Evolutionary conservation across 2,888 invertebrate species (phyloP).

Genomic region (Slavum lentiscoides): DNA sequence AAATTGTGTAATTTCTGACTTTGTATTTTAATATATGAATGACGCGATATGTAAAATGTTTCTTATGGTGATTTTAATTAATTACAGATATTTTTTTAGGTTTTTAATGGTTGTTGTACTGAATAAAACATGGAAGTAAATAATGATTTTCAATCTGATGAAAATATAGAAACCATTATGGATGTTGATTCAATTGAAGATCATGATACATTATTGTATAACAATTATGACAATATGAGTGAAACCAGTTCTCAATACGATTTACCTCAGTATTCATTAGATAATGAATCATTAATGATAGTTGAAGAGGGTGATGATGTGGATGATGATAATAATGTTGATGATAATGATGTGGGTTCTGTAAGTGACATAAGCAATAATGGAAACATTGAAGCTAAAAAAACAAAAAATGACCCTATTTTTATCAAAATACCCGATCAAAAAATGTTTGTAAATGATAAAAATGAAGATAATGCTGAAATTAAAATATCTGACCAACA

Average conservation of each 20-base stretch:
- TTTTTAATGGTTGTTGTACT: background rate
- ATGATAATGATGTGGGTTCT: background rate
- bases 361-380: background rate
- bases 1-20: background rate
- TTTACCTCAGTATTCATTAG: background rate
- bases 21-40: background rate
- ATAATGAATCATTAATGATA: constrained; percentile 14
- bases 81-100: constrained; percentile 8
- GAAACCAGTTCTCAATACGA: constrained; percentile 15
- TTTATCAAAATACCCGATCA: background rate
- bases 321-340: background rate
- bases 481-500: constrained; percentile 9
- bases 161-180: constrained; percentile 32
- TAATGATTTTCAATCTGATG: constrained; percentile 12
- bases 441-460: background rate
- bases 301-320: constrained; percentile 3
- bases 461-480: background rate
- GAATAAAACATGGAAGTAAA: constrained; percentile 21
- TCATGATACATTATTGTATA: constrained; percentile 1
- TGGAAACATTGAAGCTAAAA: background rate
- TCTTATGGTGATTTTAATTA: background rate
- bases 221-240: constrained; percentile 13
- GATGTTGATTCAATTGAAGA: constrained; percentile 20
- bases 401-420: background rate
- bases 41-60: background rate